Conservation (phyloP, 2,113 vertebrate species). For the Syngnathus scovelli region DNA sequence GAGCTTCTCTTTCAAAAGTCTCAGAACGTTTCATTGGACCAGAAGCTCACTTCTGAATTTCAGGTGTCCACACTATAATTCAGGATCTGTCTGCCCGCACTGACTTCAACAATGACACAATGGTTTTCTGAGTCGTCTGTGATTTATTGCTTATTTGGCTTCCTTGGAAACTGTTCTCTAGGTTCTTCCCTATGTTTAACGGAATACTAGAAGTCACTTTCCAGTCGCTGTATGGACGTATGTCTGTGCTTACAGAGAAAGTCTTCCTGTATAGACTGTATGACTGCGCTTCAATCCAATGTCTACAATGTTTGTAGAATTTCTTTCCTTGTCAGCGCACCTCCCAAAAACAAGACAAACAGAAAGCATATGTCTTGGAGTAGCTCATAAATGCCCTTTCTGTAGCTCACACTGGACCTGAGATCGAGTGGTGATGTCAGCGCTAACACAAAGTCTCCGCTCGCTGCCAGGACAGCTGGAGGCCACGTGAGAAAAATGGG, state of each 20-base stretch:
- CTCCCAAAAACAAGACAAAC: slow-evolving; percentile 27
- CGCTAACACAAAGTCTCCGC: slow-evolving; percentile 36
- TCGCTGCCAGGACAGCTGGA: slow-evolving; percentile 49
- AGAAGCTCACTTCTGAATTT: slow-evolving; percentile 18
- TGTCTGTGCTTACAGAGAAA: slow-evolving; percentile 8
- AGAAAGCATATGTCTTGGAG: slow-evolving; percentile 11
- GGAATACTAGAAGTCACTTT: slow-evolving; percentile 15
- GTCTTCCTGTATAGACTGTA: not conserved
- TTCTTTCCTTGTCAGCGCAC: slow-evolving; percentile 30
- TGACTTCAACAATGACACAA: slow-evolving; percentile 17
- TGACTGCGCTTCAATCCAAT: not conserved
- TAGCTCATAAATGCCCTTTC: slow-evolving; percentile 58
- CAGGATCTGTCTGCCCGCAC: slow-evolving; percentile 13
- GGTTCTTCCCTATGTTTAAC: slow-evolving; percentile 7
- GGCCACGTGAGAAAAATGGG: slow-evolving; percentile 30
- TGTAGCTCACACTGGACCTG: slow-evolving; percentile 43
- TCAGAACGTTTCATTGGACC: not conserved
- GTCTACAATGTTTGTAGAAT: not conserved
- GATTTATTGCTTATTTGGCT: slow-evolving; percentile 27
- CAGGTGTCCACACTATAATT: slow-evolving; percentile 33
- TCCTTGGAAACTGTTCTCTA: slow-evolving; percentile 15
- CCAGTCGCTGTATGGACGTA: not conserved
- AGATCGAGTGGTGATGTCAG: slow-evolving; percentile 64
- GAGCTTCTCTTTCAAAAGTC: not conserved
- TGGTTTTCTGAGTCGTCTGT: not conserved